Base-by-base conservation (phyloP, 2,113 vertebrate species). In the Scophthalmus maximus region DNA sequence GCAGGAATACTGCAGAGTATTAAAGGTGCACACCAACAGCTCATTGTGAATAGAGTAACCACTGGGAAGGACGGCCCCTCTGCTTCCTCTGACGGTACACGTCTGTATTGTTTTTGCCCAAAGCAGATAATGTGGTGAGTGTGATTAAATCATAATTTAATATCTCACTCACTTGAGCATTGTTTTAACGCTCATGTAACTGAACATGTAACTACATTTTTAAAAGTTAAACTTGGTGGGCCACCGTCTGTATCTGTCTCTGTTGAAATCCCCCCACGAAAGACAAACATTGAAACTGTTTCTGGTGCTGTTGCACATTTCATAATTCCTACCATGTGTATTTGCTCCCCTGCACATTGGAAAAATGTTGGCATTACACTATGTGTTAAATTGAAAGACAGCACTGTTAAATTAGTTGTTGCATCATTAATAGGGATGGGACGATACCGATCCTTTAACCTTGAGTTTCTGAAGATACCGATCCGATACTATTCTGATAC, bases 11-110 rank as follows among this genome's bases (percentile, higher is more conserved):
- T 59, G 55, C 73, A 70, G 66, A 63, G 52, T 60, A 53, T 18
- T 74, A 32, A 74, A 76, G 40, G n/a, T 40, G 22, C 46, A 76
- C 53, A 51, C 49, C 58, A 73, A 67, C 49, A 64, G n/a, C n/a
- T 71, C 23, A 61, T 58, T 72, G 60, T 63, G 18, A 59, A 29
- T 9, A 62, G 17, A 64, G 62, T 65, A 25, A 15, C 9, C 3
- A 2, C 22, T 26, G 42, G 53, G 53, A n/a, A 58, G 50, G 22
- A 58, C 26, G 40, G 50, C 76, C 78, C 67, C 47, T 62, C 26
- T 60, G 68, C 79, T 65, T 73, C 73, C 70, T 68, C 76, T 47
- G 8, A 78, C 78, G 76, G 79, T 30, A 27, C 27, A 65, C n/a
- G 25, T 4, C 8, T 51, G 69, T 25, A 76, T 6, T 72, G 82